These are phyloP conservation scores for Labeo rohita DNA, from an alignment of 2,113 vertebrate genomes.

Conservation along the genomic window DNA sequence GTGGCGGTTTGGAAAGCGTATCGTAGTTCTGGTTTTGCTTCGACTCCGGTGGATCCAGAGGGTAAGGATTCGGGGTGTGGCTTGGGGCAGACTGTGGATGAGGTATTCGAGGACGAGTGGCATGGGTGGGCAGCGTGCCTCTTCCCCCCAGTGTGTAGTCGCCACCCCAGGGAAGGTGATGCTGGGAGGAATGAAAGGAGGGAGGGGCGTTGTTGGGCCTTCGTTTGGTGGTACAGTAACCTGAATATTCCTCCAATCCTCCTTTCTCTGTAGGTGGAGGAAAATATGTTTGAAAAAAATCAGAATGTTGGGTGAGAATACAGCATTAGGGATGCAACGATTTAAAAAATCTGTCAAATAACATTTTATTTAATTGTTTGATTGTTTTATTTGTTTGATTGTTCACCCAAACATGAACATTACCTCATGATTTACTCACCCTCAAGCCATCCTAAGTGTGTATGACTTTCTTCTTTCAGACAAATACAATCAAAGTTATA, in stretches of 20 bases:
- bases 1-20: constrained; percentile 79
- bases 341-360: background rate
- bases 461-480: no score
- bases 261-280: constrained; percentile 79
- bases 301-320: background rate
- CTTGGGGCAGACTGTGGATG: constrained; percentile 75
- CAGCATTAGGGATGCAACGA: background rate
- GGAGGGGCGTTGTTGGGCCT: constrained; percentile 80
- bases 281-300: constrained; percentile 60
- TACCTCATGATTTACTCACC: no score
- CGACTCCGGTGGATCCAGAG: constrained; percentile 76
- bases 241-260: constrained; percentile 89
- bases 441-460: no score
- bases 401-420: no score
- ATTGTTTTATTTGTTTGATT: background rate
- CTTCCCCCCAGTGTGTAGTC: constrained; percentile 81
- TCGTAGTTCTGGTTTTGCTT: constrained; percentile 79
- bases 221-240: constrained; percentile 88
- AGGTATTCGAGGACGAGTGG: constrained; percentile 77
- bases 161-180: constrained; percentile 81
- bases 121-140: constrained; percentile 85
- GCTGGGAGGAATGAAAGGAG: constrained; percentile 79
- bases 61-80: constrained; percentile 81
- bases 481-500: no score
- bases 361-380: background rate